Conservation (phyloP, 2,113 vertebrate genomes). For the Suncus etruscus region DNA sequence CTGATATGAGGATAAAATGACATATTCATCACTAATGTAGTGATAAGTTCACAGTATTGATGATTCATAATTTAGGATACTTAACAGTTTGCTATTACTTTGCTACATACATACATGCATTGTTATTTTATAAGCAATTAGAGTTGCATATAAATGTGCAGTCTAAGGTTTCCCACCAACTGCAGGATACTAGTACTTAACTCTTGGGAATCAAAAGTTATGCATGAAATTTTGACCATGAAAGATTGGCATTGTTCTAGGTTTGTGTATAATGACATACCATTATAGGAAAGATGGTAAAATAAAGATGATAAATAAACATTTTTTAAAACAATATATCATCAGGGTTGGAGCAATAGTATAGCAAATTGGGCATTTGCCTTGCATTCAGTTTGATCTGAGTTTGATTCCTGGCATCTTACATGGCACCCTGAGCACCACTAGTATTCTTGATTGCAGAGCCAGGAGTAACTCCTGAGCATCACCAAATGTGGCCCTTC, state of each 20-base stretch:
- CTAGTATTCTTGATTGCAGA: too few relatives aligned
- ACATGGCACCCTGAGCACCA: too few relatives aligned
- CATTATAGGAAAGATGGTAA: constrained; percentile 3
- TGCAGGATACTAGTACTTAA: background rate
- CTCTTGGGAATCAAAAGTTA: background rate
- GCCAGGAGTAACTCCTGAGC: too few relatives aligned
- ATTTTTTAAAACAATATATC: constrained; percentile 25
- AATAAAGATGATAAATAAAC: constrained; percentile 16
- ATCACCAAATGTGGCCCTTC: too few relatives aligned
- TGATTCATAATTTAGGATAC: background rate
- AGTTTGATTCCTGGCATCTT: too few relatives aligned
- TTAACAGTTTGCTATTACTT: background rate
- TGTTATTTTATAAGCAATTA: constrained; percentile 25
- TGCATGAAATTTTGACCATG: background rate
- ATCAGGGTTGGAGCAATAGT: background rate
- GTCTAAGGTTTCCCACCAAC: background rate
- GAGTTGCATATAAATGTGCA: background rate
- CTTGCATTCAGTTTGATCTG: too few relatives aligned
- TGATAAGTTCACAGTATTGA: too few relatives aligned
- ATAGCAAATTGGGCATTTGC: too few relatives aligned
- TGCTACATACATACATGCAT: too few relatives aligned
- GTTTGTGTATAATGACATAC: background rate
- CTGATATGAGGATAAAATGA: too few relatives aligned
- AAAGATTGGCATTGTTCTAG: background rate
- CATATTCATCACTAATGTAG: too few relatives aligned